A percentile compares a stretch with the other conserved stretches of the same genome.
phyloP scores from a whole-genome alignment of 1,140 invertebrate genomes.

The Drosophila subobscura region DNA sequence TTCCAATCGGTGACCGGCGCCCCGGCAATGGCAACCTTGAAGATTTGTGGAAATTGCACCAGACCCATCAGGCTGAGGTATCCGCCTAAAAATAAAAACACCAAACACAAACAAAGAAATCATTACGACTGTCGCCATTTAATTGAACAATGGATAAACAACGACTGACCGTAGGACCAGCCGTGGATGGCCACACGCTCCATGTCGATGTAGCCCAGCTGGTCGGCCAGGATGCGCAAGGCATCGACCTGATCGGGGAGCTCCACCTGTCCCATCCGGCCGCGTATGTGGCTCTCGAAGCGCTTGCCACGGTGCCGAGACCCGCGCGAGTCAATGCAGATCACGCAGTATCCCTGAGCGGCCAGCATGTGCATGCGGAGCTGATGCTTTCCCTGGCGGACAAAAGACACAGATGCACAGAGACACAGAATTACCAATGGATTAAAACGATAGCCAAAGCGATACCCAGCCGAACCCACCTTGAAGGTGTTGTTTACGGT shows the following conservation, averaged over 20 bases:
- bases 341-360: conserved; percentile 97
- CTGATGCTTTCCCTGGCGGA: conserved; percentile 91
- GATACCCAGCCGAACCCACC: conserved; percentile 84
- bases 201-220: conserved; percentile 95
- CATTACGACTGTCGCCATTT: background rate
- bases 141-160: too few species aligned
- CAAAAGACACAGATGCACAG: conserved; percentile 23
- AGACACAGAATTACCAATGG: background rate
- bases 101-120: background rate
- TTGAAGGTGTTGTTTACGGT: conserved; percentile 98
- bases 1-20: conserved; percentile 98
- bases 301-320: conserved; percentile 95
- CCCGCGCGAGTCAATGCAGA: conserved; percentile 96
- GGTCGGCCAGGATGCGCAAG: conserved; percentile 92
- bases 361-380: conserved; percentile 97
- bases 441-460: background rate
- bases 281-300: conserved; percentile 95
- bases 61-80: conserved; percentile 94
- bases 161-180: conserved; percentile 95
- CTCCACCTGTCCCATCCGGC: conserved; percentile 97
- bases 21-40: conserved; percentile 96
- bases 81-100: conserved; percentile 85
- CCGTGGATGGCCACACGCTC: conserved; percentile 97
- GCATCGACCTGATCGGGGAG: conserved; percentile 98
- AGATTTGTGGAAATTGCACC: conserved; percentile 91